phyloP scores from a whole-genome alignment of 2,888 invertebrate genomes.

The Perithous albicinctus region DNA sequence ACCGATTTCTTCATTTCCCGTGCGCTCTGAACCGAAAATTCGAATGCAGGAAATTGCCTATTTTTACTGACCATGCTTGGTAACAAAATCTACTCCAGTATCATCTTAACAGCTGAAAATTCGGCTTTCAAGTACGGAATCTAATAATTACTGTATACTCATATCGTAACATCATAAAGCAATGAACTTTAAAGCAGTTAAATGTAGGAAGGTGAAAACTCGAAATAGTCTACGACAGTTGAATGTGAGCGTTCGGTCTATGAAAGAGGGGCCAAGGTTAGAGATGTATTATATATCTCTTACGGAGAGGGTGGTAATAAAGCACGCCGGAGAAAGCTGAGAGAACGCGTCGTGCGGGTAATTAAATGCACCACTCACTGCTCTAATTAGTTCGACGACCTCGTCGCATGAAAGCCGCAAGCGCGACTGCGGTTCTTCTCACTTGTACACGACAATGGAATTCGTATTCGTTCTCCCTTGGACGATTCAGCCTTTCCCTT shows the following conservation, averaged over 20 bases:
- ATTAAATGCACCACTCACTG: slow-evolving; percentile 51
- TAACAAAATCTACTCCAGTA: neutral
- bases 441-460: neutral
- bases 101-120: neutral
- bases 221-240: neutral
- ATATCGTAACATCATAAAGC: neutral
- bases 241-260: neutral
- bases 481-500: slow-evolving; percentile 27
- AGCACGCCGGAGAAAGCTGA: slow-evolving; percentile 17
- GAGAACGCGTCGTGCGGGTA: slow-evolving; percentile 29
- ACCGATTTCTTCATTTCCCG: too few species aligned
- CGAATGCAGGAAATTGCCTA: too few species aligned
- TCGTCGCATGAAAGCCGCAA: slow-evolving; percentile 28
- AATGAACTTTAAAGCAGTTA: neutral
- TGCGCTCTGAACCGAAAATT: too few species aligned
- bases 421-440: neutral
- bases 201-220: neutral
- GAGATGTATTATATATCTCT: slow-evolving; percentile 6
- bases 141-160: neutral
- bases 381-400: slow-evolving; percentile 56
- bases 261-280: slow-evolving; percentile 32
- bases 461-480: slow-evolving; percentile 1
- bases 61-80: too few species aligned
- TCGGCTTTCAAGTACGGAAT: neutral
- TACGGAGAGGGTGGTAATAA: neutral